phyloP scores from a whole-genome alignment of 2,113 vertebrate species.

The Grammomys dolichurus region DNA sequence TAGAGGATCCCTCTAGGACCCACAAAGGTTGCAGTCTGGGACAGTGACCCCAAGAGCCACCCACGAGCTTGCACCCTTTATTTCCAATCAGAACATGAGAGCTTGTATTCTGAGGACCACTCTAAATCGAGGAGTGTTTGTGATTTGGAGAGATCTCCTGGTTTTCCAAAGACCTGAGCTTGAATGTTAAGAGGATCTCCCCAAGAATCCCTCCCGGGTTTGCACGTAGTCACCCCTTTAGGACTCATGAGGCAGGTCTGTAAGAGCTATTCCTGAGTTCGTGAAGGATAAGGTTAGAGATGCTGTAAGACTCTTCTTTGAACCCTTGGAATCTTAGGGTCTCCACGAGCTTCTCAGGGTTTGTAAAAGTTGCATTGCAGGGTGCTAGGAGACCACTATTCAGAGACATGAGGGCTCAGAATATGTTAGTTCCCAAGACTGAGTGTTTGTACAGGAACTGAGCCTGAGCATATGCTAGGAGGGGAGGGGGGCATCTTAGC shows the following conservation, averaged over 20 bases:
- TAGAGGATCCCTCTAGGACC: background rate
- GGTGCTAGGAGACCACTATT: background rate
- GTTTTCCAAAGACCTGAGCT: background rate
- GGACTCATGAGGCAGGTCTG: background rate
- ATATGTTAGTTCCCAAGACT: background rate
- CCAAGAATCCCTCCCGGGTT: background rate
- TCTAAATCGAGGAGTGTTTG: background rate
- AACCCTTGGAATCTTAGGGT: background rate
- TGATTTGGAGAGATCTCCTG: background rate
- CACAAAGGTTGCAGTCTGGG: background rate
- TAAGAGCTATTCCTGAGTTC: background rate
- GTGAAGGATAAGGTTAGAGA: background rate
- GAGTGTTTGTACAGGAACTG: background rate
- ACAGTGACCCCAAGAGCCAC: background rate
- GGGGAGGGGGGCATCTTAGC: background rate
- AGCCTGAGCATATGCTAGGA: background rate
- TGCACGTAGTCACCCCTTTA: background rate
- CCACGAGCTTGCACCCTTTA: background rate
- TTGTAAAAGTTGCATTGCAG: background rate
- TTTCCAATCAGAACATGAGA: background rate
- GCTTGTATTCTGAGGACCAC: background rate
- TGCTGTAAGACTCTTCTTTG: background rate
- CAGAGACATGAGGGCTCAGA: background rate
- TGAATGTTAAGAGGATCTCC: background rate
- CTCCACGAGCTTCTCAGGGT: background rate